Conservation (phyloP, 2,888 invertebrate genomes). For the Drosophila histrio region DNA sequence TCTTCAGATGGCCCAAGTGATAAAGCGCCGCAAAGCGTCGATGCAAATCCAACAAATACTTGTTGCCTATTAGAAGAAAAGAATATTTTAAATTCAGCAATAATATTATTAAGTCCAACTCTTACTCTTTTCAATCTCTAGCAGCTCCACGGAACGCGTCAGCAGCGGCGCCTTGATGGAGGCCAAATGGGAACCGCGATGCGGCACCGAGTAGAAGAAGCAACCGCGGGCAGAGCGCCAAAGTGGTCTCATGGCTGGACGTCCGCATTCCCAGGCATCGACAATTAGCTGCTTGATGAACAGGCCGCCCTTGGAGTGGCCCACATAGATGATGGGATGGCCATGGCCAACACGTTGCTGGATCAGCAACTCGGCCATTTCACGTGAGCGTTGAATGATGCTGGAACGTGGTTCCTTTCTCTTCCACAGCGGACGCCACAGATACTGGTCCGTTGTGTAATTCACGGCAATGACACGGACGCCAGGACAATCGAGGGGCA, state of each 20-base stretch:
- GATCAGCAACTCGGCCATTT: constrained; percentile 89
- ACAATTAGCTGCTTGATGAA: constrained; percentile 93
- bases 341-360: constrained; percentile 89
- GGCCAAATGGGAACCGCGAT: constrained; percentile 92
- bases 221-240: constrained; percentile 87
- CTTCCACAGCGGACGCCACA: constrained; percentile 91
- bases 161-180: constrained; percentile 90
- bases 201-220: constrained; percentile 95
- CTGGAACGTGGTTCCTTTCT: constrained; percentile 88
- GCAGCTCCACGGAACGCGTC: constrained; percentile 90
- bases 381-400: constrained; percentile 88
- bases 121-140: constrained; percentile 91
- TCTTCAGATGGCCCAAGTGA: constrained; percentile 85
- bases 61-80: constrained; percentile 86
- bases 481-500: constrained; percentile 90
- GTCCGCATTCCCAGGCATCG: constrained; percentile 86
- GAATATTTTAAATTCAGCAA: no score
- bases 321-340: constrained; percentile 92
- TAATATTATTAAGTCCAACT: background rate
- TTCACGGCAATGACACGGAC: constrained; percentile 92
- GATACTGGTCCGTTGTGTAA: constrained; percentile 91
- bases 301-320: constrained; percentile 93
- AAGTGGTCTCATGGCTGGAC: constrained; percentile 84
- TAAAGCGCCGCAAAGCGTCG: constrained; percentile 86
- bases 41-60: constrained; percentile 89